These are phyloP conservation scores for Graphium colonna DNA, from an alignment of 2,888 invertebrate genomes.

Conservation along the genomic window DNA sequence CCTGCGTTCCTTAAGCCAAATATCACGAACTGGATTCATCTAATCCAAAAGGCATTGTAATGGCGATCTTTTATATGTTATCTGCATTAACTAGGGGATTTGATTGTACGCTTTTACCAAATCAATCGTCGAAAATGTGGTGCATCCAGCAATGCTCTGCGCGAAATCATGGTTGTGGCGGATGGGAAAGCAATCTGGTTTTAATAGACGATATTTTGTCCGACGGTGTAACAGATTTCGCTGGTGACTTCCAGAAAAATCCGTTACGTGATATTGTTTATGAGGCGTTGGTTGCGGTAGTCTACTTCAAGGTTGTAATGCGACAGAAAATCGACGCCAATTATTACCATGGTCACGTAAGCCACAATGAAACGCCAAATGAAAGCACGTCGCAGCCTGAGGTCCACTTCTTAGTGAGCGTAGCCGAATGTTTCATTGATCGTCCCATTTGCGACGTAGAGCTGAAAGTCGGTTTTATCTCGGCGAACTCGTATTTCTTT, in stretches of 20 bases:
- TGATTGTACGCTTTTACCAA: background rate
- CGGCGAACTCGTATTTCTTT: background rate
- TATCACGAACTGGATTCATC: slow-evolving; percentile 38
- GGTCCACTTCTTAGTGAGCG: no score
- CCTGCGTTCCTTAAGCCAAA: slow-evolving; percentile 53
- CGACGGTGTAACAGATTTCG: background rate
- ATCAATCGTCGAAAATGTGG: background rate
- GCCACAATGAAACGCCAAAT: background rate
- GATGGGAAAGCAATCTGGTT: background rate
- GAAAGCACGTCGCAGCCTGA: background rate
- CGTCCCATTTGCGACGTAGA: background rate
- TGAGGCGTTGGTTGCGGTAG: no score
- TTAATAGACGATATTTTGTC: background rate
- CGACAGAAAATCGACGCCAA: no score
- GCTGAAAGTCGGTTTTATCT: background rate
- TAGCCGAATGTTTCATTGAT: background rate
- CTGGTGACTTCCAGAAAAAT: no score
- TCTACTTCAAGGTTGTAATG: no score
- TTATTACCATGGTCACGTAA: background rate
- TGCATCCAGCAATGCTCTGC: background rate
- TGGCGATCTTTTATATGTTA: slow-evolving; percentile 35
- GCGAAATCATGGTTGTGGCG: background rate
- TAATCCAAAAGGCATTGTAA: slow-evolving; percentile 38
- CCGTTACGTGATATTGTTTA: no score
- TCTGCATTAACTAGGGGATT: background rate